These are phyloP conservation scores for Hydractinia echinata DNA, from an alignment of 30 jellyfish, hydroid and myxozoan species.

Conservation along the genomic window DNA sequence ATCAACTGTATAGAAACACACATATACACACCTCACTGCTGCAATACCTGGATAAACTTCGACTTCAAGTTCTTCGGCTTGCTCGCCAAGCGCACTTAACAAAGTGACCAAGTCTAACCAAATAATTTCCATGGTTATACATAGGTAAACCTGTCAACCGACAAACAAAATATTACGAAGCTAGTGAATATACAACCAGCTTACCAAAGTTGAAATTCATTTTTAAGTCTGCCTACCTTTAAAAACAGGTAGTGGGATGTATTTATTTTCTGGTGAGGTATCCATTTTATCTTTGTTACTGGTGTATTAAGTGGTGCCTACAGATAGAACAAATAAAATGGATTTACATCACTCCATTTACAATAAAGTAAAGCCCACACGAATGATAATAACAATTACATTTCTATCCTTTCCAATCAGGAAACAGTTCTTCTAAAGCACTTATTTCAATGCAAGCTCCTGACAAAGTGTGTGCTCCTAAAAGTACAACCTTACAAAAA, in stretches of 20 bases:
- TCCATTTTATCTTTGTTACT: constrained; percentile 75
- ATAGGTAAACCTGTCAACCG: constrained; percentile 79
- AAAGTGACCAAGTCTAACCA: constrained; percentile 80
- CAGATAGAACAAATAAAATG: not conserved
- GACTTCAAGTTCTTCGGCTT: constrained; percentile 92
- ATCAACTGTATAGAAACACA: too few species aligned
- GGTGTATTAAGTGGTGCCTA: constrained; percentile 88
- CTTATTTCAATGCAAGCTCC: constrained; percentile 93
- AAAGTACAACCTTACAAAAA: not conserved
- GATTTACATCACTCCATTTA: too few species aligned
- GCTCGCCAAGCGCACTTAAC: constrained; percentile 96
- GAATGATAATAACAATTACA: constrained; percentile 16
- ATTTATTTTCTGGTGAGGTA: constrained; percentile 53
- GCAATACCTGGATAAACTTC: constrained; percentile 98
- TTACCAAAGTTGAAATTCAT: not conserved
- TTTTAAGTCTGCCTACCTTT: constrained; percentile 66
- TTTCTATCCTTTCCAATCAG: constrained; percentile 93
- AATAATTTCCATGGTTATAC: constrained; percentile 93
- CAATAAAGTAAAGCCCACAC: not conserved
- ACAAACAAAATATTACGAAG: not conserved
- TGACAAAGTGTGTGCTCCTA: constrained; percentile 90
- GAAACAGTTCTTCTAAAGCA: constrained; percentile 83
- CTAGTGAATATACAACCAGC: not conserved
- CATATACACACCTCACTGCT: constrained; percentile 64
- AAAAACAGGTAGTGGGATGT: constrained; percentile 66